These are phyloP conservation scores for Tragelaphus buxtoni DNA, from an alignment of 2,113 vertebrate genomes.

Conservation along the genomic window DNA sequence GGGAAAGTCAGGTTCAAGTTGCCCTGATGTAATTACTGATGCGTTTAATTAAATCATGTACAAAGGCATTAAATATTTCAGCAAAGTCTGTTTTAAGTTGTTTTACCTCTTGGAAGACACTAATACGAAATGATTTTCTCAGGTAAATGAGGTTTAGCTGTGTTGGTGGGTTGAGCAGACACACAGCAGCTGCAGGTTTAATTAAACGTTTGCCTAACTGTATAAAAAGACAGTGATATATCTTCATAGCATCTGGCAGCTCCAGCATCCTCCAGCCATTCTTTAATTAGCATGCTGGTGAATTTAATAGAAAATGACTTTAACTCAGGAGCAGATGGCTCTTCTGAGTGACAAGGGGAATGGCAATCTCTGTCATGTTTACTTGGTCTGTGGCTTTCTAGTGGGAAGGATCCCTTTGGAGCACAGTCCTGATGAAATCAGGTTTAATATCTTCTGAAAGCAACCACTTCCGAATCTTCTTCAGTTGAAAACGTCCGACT, in stretches of 20 bases:
- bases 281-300: slow-evolving; percentile 77
- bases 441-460: background rate
- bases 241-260: slow-evolving; percentile 77
- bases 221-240: slow-evolving; percentile 78
- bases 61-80: slow-evolving; percentile 33
- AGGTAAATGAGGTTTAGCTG: slow-evolving; percentile 66
- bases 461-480: background rate
- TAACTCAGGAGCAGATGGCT: slow-evolving; percentile 76
- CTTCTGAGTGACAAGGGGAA: slow-evolving; percentile 72
- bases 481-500: background rate
- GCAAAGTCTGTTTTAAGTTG: slow-evolving; percentile 42
- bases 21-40: slow-evolving; percentile 39
- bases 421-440: background rate
- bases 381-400: slow-evolving; percentile 50
- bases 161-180: slow-evolving; percentile 53
- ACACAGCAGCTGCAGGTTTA: slow-evolving; percentile 72
- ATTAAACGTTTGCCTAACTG: slow-evolving; percentile 78
- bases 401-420: slow-evolving; percentile 35
- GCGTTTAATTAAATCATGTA: slow-evolving; percentile 36
- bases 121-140: slow-evolving; percentile 42
- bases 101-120: slow-evolving; percentile 66
- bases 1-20: slow-evolving; percentile 6
- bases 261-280: slow-evolving; percentile 62
- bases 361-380: slow-evolving; percentile 72
- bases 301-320: slow-evolving; percentile 76